Evolutionary conservation across 2,797 vertebrate species (phyloP).

Genomic region (Picus viridis): DNA sequence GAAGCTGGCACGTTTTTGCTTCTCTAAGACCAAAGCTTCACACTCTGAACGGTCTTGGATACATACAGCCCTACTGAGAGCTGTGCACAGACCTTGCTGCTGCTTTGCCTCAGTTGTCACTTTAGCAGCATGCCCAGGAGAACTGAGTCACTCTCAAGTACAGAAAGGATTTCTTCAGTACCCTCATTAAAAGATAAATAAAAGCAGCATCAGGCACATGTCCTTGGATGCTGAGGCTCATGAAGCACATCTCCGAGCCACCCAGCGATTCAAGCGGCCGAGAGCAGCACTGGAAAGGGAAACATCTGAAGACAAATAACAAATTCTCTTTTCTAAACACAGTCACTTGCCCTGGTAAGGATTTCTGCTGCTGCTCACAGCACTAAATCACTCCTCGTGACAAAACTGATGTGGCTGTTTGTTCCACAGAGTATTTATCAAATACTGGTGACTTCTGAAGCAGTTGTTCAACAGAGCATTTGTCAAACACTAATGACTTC

Average conservation of each 20-base stretch:
- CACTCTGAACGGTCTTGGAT: fast-evolving
- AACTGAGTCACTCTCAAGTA: neutral
- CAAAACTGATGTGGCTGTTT: neutral
- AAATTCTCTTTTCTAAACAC: neutral
- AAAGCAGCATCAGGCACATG: fast-evolving
- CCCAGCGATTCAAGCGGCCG: neutral
- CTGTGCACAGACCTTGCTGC: neutral
- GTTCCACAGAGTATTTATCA: neutral
- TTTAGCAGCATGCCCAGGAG: neutral
- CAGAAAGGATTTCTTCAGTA: neutral
- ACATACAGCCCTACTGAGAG: neutral
- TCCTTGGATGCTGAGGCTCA: neutral
- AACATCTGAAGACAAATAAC: neutral
- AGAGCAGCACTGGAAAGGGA: neutral
- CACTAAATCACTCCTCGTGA: neutral
- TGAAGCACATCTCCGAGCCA: neutral
- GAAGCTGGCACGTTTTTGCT: neutral
- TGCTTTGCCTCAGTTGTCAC: neutral
- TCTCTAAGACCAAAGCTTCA: neutral
- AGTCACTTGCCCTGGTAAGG: neutral
- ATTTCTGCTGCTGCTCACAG: neutral
- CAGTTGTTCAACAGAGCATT: neutral
- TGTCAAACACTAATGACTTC: neutral
- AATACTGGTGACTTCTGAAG: neutral
- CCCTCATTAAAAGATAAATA: neutral